Conservation (phyloP, 2,888 invertebrate genomes). For the Mythimna lalbum region DNA sequence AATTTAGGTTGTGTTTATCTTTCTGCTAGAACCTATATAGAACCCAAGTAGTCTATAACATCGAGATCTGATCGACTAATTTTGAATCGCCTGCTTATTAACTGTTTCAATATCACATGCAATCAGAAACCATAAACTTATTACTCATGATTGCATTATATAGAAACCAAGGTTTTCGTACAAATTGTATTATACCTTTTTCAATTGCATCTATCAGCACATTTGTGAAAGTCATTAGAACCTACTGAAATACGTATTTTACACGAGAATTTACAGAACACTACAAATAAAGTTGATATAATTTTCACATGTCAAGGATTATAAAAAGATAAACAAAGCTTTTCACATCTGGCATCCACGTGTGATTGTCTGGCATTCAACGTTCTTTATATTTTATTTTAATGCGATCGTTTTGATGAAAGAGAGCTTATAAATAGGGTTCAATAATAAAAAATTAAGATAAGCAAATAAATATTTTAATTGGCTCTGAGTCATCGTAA, state of each 20-base stretch:
- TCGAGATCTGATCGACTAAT: not conserved
- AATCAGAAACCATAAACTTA: not conserved
- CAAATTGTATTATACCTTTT: too few species aligned
- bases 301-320: slow-evolving; percentile 63
- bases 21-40: not conserved
- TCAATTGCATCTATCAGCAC: not conserved
- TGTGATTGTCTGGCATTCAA: slow-evolving; percentile 33
- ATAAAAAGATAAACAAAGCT: slow-evolving; percentile 51
- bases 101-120: not conserved
- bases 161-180: too few species aligned
- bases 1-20: not conserved
- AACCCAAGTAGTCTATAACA: not conserved
- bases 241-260: slow-evolving; percentile 20
- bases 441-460: slow-evolving; percentile 30
- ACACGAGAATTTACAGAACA: slow-evolving; percentile 31
- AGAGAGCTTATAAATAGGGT: slow-evolving; percentile 33
- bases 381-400: slow-evolving; percentile 35
- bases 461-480: slow-evolving; percentile 33
- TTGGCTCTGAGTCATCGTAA: slow-evolving; percentile 20
- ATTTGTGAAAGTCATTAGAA: slow-evolving; percentile 23
- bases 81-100: not conserved
- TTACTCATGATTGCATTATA: too few species aligned
- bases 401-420: slow-evolving; percentile 18
- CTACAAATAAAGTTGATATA: slow-evolving; percentile 54
- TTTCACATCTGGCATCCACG: slow-evolving; percentile 58